phyloP scores from a whole-genome alignment of 2,888 invertebrate species.

The Diploptera punctata region DNA sequence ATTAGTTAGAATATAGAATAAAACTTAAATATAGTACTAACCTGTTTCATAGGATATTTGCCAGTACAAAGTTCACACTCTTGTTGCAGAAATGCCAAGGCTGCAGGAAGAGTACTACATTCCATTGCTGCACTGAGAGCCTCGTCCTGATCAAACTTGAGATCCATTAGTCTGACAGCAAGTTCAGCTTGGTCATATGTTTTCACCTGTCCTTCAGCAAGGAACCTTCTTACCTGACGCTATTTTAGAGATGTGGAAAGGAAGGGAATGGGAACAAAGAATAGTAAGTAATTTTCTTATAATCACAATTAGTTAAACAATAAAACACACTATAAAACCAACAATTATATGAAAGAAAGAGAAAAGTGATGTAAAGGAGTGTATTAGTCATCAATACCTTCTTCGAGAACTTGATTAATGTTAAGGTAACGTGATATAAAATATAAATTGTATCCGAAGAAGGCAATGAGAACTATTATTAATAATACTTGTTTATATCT shows the following conservation, averaged over 20 bases:
- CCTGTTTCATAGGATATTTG: constrained; percentile 85
- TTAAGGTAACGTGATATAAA: too few species aligned
- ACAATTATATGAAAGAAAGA: too few species aligned
- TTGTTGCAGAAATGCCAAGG: constrained; percentile 84
- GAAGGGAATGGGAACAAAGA: background rate
- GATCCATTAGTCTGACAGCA: constrained; percentile 79
- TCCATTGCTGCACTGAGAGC: constrained; percentile 86
- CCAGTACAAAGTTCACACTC: constrained; percentile 92
- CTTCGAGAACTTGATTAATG: too few species aligned
- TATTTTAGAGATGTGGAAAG: constrained; percentile 47
- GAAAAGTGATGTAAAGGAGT: too few species aligned
- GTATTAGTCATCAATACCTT: too few species aligned
- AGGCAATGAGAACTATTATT: too few species aligned
- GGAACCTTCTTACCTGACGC: constrained; percentile 73
- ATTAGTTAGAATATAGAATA: too few species aligned
- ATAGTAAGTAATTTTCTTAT: background rate
- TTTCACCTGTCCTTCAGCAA: constrained; percentile 81
- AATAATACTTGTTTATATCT: too few species aligned
- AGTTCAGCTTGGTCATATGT: constrained; percentile 87
- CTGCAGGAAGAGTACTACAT: constrained; percentile 79
- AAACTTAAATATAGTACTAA: too few species aligned
- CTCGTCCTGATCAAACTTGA: constrained; percentile 79
- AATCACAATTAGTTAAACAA: too few species aligned
- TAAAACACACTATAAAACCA: too few species aligned
- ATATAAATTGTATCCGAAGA: too few species aligned